Evolutionary conservation across 2,797 vertebrate species (phyloP), one percentile per base, ranked within the genome.

Genomic region (Lutjanus campechanus): DNA sequence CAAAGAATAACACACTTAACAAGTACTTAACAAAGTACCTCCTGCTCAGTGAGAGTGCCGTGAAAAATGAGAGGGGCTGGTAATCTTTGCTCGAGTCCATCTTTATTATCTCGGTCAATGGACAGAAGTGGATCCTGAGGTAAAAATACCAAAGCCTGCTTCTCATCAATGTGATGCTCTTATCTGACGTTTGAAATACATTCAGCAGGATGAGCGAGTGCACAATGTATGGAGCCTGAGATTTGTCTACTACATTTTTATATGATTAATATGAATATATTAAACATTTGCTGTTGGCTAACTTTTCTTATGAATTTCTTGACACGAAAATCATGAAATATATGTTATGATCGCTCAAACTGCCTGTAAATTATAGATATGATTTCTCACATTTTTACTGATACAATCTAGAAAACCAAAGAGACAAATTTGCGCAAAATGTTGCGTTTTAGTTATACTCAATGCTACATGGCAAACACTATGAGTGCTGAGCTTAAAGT

Each of bases 1-100:
- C 86, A 90, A 75, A 83, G 90, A 91, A 91, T 89, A 93, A 91
- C 91, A 93, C 89, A 94, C 94, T 95, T 91, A 83, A 91, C 84
- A 91, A 94, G 93, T 93, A 91, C 94, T 95, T 92, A 93, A 92
- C 94, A 97, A 96, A 95, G 96, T 95, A 92, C 83, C 88, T 89
- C 86, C 78, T 84, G 90, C 90, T 91, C 79, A 20, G 61, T 59
- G 81, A 90, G 86, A 91, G 87, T 67, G 75, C 73, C 59, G 87
- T 86, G 91, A 90, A 86, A 92, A 94, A 89, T 88, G 86, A 89
- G 73, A 77, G 61, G 69, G 84, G 79, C 72, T 68, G 89, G 79
- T 94, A 95, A 95, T 94, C 93, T 92, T 79, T 68, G 84, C 87
- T 88, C 36, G 78, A 87, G 92, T 90, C 88, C 93, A 93, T 95